phyloP scores from a whole-genome alignment of 2,888 invertebrate genomes.

The Copidosoma aretas region DNA sequence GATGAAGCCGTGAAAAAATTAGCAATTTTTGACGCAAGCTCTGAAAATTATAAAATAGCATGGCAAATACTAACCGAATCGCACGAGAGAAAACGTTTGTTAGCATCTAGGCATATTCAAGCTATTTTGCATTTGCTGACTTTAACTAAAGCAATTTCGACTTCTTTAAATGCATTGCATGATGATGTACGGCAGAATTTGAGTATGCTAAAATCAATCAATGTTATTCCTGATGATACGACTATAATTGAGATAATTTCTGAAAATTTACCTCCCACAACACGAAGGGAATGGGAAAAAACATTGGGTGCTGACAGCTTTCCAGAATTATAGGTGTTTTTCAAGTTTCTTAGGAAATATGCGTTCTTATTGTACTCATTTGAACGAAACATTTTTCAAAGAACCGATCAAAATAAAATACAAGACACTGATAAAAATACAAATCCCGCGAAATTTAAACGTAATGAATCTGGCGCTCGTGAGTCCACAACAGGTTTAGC shows the following conservation, averaged over 20 bases:
- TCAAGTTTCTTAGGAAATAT: neutral
- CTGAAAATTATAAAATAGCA: slow-evolving; percentile 33
- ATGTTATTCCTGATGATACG: neutral
- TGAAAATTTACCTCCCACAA: neutral
- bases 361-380: neutral
- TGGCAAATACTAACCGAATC: slow-evolving; percentile 28
- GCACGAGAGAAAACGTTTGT: slow-evolving; percentile 33
- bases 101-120: slow-evolving; percentile 36
- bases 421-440: too few relatives aligned
- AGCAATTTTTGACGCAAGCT: slow-evolving; percentile 27
- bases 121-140: neutral
- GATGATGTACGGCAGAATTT: neutral
- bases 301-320: neutral
- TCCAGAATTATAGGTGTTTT: neutral
- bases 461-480: too few relatives aligned
- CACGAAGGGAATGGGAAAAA: neutral
- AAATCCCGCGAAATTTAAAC: too few relatives aligned
- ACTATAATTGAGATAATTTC: neutral
- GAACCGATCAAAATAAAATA: too few relatives aligned
- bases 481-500: too few relatives aligned
- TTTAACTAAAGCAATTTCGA: too few relatives aligned
- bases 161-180: neutral
- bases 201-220: neutral
- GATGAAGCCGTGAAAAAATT: too few relatives aligned
- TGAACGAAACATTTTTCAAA: neutral